Percentiles rank a stretch among this genome's conserved stretches.
Evolutionary conservation across 2,113 vertebrate genomes (phyloP).

Genomic region (Podarcis muralis): DNA sequence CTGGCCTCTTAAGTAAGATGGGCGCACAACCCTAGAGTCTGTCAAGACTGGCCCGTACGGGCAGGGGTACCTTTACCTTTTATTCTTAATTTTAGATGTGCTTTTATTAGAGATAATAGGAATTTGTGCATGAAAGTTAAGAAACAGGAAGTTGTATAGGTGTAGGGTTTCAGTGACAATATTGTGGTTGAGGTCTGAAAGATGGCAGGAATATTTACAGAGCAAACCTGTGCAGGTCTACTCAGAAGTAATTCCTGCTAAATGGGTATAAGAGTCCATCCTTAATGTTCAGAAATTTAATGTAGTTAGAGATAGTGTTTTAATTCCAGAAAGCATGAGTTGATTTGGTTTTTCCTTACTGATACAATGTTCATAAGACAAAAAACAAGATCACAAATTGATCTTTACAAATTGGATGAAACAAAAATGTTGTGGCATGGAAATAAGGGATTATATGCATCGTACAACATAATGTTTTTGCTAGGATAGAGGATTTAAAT

Average conservation of each 20-base stretch:
- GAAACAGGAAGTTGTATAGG: constrained; percentile 1
- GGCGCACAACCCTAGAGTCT: too few species aligned
- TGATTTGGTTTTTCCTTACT: constrained; percentile 24
- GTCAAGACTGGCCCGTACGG: too few species aligned
- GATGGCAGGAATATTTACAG: background rate
- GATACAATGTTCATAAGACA: background rate
- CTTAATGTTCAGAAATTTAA: too few species aligned
- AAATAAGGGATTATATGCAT: background rate
- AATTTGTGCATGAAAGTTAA: constrained; percentile 35
- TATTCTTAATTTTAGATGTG: constrained; percentile 40
- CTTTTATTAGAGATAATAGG: constrained; percentile 30
- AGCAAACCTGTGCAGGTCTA: background rate
- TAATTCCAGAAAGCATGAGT: background rate
- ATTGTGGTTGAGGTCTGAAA: accelerated
- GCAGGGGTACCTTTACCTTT: too few species aligned
- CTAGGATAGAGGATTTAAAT: background rate
- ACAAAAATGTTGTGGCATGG: background rate
- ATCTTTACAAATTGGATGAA: background rate
- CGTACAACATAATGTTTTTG: background rate
- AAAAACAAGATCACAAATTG: background rate
- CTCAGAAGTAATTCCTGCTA: background rate
- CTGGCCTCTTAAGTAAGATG: too few species aligned
- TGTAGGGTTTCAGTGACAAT: background rate
- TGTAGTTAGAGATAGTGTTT: background rate
- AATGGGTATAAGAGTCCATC: background rate